phyloP scores from a whole-genome alignment of 2,113 vertebrate species.

The Muntiacus reevesi region DNA sequence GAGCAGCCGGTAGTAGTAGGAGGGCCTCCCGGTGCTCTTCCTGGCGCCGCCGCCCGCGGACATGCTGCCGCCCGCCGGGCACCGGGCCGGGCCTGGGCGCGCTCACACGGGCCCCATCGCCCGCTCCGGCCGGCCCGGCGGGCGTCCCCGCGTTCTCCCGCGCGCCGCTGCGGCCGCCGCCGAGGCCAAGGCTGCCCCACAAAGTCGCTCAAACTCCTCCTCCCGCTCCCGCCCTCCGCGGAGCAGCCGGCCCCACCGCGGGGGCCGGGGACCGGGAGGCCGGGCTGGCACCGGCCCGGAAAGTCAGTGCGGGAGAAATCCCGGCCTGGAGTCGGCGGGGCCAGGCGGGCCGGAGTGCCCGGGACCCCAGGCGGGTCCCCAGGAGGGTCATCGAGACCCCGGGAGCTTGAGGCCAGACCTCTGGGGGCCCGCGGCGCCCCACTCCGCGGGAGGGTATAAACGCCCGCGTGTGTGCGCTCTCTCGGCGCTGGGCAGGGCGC shows the following conservation, averaged over 20 bases:
- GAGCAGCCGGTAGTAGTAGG: constrained; percentile 96
- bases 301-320: constrained; percentile 81
- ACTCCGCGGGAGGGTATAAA: neutral
- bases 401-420: neutral
- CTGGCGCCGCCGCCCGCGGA: constrained; percentile 89
- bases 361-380: neutral
- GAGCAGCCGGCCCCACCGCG: constrained; percentile 68
- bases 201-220: constrained; percentile 69
- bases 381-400: neutral
- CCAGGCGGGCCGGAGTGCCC: neutral
- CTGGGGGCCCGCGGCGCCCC: neutral
- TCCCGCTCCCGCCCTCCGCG: constrained; percentile 7
- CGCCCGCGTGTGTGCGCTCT: neutral
- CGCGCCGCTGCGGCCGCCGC: neutral
- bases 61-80: constrained; percentile 83
- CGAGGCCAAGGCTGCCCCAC: constrained; percentile 52
- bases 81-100: constrained; percentile 69
- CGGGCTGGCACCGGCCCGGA: constrained; percentile 63
- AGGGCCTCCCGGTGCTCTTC: constrained; percentile 93
- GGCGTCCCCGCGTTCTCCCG: constrained; percentile 44
- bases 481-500: neutral
- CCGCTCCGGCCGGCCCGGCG: constrained; percentile 70
- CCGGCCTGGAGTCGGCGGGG: constrained; percentile 78
- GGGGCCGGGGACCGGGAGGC: constrained; percentile 71
- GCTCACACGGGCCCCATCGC: constrained; percentile 67